Percentiles rank a stretch among this genome's conserved stretches.
These are phyloP conservation scores for Hemitrygon akajei DNA, from an alignment of 2,797 vertebrate genomes.

Conservation along the genomic window DNA sequence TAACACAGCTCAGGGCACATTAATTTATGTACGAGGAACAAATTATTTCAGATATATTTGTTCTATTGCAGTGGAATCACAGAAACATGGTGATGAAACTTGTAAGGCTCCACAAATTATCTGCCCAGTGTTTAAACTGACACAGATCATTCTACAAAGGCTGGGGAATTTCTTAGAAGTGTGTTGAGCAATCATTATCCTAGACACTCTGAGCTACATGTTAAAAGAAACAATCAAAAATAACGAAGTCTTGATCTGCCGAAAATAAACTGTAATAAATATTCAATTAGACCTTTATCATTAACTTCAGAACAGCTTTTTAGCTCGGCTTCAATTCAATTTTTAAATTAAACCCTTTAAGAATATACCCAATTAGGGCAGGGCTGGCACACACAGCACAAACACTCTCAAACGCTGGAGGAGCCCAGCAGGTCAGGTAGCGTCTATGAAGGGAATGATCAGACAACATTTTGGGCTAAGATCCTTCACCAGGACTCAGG, in stretches of 20 bases:
- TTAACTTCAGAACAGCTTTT: background rate
- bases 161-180: background rate
- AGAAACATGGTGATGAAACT: background rate
- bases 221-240: background rate
- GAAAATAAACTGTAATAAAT: background rate
- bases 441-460: no score
- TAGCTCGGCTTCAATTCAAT: background rate
- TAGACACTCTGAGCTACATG: background rate
- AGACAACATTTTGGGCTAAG: no score
- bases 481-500: no score
- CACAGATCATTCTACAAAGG: slow-evolving; percentile 7
- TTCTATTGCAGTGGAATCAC: background rate
- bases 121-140: background rate
- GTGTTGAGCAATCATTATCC: background rate
- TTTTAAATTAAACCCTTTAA: background rate
- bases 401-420: no score
- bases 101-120: background rate
- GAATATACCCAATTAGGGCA: no score
- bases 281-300: background rate
- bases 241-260: background rate
- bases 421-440: no score
- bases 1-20: no score
- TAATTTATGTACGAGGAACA: background rate
- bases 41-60: background rate
- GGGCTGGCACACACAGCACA: no score